These are phyloP conservation scores for Hemicordylus capensis DNA, from an alignment of 2,113 vertebrate genomes.

Conservation along the genomic window DNA sequence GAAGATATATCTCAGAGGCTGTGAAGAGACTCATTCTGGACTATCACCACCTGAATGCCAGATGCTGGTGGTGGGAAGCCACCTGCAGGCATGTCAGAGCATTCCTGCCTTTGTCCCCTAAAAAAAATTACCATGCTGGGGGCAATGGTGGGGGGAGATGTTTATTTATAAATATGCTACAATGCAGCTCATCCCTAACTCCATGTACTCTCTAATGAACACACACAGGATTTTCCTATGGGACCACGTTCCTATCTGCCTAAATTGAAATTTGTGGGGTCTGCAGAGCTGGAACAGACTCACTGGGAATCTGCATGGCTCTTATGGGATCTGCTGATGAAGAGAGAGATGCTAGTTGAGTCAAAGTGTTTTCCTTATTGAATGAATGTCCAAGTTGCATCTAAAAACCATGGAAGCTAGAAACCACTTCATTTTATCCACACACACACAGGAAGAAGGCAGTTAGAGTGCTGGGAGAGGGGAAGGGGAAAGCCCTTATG, in stretches of 20 bases:
- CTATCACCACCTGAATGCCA: too few species aligned
- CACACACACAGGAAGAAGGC: constrained; percentile 47
- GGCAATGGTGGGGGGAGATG: too few species aligned
- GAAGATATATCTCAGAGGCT: not conserved
- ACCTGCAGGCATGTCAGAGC: too few species aligned
- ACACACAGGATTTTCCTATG: too few species aligned
- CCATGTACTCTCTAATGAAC: too few species aligned
- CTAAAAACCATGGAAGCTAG: not conserved
- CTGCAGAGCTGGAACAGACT: not conserved
- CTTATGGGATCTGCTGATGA: constrained; percentile 54
- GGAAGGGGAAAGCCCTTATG: not conserved
- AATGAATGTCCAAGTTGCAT: not conserved
- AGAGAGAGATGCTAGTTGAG: not conserved
- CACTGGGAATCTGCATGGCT: constrained; percentile 18
- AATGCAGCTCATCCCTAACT: too few species aligned
- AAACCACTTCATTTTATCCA: not conserved
- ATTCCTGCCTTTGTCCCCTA: too few species aligned
- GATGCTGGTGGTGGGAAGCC: too few species aligned
- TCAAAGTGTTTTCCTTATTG: not conserved
- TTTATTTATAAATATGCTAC: too few species aligned
- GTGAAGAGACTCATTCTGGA: not conserved
- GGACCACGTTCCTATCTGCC: too few species aligned
- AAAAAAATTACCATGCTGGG: too few species aligned
- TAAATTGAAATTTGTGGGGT: not conserved
- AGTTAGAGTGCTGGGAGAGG: not conserved